Percentiles rank a stretch among this genome's conserved stretches.
These are phyloP conservation scores for Xyrichtys novacula DNA, from an alignment of 2,797 vertebrate genomes.

Conservation along the genomic window DNA sequence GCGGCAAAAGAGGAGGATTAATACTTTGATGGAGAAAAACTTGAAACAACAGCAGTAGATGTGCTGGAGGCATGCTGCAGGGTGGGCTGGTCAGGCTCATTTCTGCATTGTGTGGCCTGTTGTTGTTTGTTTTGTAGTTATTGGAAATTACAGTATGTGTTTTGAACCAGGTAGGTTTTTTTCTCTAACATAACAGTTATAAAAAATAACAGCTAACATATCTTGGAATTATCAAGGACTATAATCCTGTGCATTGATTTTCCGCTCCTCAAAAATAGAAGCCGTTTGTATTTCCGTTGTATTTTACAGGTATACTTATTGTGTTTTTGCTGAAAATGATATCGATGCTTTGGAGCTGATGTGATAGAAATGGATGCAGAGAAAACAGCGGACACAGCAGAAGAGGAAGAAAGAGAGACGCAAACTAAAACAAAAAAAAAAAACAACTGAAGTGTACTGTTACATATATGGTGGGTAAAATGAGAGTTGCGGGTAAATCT, in stretches of 20 bases:
- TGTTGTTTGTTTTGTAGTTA: too few species aligned
- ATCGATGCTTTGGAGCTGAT: conserved; percentile 28
- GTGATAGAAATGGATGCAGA: conserved; percentile 32
- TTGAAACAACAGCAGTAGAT: conserved; percentile 19
- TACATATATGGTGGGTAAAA: conserved; percentile 43
- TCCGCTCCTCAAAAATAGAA: too few species aligned
- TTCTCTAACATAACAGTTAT: too few species aligned
- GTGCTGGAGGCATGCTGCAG: conserved; percentile 24
- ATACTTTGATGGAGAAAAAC: conserved; percentile 37
- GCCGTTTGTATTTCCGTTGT: too few species aligned
- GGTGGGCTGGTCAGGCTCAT: conserved; percentile 10
- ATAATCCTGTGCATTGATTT: too few species aligned
- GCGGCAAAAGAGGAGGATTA: conserved; percentile 43
- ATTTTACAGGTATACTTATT: conserved; percentile 18
- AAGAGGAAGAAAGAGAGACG: conserved; percentile 7
- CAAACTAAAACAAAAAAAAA: conserved; percentile 8
- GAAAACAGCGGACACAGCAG: conserved; percentile 39
- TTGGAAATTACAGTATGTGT: too few species aligned
- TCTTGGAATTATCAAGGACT: too few species aligned
- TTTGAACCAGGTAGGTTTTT: too few species aligned
- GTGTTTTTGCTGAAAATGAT: conserved; percentile 5
- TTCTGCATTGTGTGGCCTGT: not conserved
- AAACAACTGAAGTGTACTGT: conserved; percentile 22
- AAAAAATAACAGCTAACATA: too few species aligned
- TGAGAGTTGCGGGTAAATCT: conserved; percentile 36